Percentiles rank a stretch among this genome's conserved stretches.
Conservation (phyloP, 2,888 invertebrate genomes). For the Calephelis perditalis region DNA sequence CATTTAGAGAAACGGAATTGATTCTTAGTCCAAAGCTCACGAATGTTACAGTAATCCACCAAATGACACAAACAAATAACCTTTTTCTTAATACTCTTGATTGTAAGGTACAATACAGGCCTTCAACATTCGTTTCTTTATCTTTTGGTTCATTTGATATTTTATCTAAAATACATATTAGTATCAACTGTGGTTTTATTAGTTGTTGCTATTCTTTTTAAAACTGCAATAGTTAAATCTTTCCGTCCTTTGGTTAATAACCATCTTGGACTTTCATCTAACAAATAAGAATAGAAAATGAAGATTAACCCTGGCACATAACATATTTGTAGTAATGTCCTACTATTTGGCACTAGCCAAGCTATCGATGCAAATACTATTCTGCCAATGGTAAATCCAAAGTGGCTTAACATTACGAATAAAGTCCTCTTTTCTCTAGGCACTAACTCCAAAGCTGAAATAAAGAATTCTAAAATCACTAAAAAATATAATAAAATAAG, state of each 20-base stretch:
- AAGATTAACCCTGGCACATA: constrained; percentile 84
- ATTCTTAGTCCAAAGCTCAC: constrained; percentile 88
- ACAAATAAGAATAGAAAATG: constrained; percentile 80
- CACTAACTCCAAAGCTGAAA: constrained; percentile 58
- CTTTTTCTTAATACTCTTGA: constrained; percentile 49
- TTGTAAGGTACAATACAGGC: constrained; percentile 50
- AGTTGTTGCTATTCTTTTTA: constrained; percentile 78
- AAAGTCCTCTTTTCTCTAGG: constrained; percentile 48
- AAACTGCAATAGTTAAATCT: constrained; percentile 79
- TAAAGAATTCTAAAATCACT: constrained; percentile 13
- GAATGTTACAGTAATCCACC: constrained; percentile 83
- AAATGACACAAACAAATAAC: constrained; percentile 55
- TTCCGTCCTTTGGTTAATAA: constrained; percentile 83
- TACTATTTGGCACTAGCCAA: constrained; percentile 81
- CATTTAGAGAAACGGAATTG: constrained; percentile 84
- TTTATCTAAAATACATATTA: constrained; percentile 40
- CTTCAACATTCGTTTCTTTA: constrained; percentile 36
- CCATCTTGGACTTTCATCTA: constrained; percentile 89
- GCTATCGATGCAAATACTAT: constrained; percentile 42
- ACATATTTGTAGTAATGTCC: constrained; percentile 79
- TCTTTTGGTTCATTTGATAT: constrained; percentile 41
- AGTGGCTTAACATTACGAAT: constrained; percentile 42
- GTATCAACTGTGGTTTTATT: constrained; percentile 50
- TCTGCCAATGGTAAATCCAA: constrained; percentile 47
- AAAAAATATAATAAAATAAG: neutral